phyloP scores from a whole-genome alignment of 2,888 invertebrate species.

The Troglohyphantes excavatus region DNA sequence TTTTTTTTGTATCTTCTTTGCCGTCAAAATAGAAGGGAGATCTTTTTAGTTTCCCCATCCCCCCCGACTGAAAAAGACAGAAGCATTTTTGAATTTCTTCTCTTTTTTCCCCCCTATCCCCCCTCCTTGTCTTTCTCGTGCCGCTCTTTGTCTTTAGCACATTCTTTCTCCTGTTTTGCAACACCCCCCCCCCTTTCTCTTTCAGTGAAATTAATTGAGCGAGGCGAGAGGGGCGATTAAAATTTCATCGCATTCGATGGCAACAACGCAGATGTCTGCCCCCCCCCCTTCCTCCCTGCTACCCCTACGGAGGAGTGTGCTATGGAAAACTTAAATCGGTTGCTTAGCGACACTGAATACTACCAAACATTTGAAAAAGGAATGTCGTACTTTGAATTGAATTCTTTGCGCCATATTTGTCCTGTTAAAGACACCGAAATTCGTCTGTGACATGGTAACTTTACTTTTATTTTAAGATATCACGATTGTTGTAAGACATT shows the following conservation, averaged over 20 bases:
- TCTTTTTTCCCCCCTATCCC: background rate
- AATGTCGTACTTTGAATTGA: background rate
- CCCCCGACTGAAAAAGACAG: conserved; percentile 1
- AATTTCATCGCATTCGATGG: conserved; percentile 75
- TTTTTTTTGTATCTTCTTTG: background rate
- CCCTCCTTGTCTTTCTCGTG: background rate
- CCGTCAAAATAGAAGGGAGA: background rate
- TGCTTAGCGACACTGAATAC: conserved; percentile 71
- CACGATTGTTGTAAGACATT: too few relatives aligned
- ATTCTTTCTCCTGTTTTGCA: conserved; percentile 8
- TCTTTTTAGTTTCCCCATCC: conserved; percentile 17
- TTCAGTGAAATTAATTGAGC: conserved; percentile 69
- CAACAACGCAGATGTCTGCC: conserved; percentile 69
- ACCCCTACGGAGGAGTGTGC: conserved; percentile 10
- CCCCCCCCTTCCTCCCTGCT: background rate
- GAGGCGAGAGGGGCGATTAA: conserved; percentile 76
- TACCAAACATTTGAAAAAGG: conserved; percentile 51
- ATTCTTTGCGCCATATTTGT: background rate
- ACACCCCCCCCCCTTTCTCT: background rate
- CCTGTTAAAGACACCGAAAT: too few relatives aligned
- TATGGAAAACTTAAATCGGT: conserved; percentile 60
- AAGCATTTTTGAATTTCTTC: conserved; percentile 12
- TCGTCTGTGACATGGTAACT: too few relatives aligned
- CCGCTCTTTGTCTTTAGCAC: conserved; percentile 60
- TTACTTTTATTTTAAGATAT: too few relatives aligned